Evolutionary conservation across 2,113 vertebrate genomes (phyloP), one percentile per base, ranked within the genome.

Genomic region (Regulus satrapa): DNA sequence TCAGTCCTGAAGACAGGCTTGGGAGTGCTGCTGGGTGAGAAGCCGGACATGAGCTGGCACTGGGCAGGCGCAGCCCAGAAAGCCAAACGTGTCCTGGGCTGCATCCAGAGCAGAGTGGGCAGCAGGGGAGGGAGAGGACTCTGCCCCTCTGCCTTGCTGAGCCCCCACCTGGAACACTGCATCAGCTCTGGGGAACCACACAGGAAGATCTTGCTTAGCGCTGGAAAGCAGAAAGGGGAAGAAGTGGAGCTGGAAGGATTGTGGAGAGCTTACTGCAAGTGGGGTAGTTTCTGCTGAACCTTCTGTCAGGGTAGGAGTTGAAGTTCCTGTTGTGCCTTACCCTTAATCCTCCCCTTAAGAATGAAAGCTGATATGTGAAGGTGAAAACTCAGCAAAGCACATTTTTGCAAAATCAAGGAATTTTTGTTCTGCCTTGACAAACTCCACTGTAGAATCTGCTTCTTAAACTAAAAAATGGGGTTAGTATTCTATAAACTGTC

Each of bases 61-160:
- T 38, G 18, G 3, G 3, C 3, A 4, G 23, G 29, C 3, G 4
- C 15, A 19, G 51, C 67, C 21, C 67, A 43, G 49, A 43, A 3
- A 41, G 29, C 34, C 58, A 41, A 1, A 3, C 0, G 0, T 8
- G 1, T 16, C 67, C 32, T 73, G 32, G 23, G 26, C 32, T 58
- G 29, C 43, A 58, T 38, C 43, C 32, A 24, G 5, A 58, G 18
- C 21, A 23, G 5, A 0, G 2, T 18, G 41, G 31, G 0, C 56
- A 79, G 20, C 25, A 71, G 34, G 29, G 5, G 0, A 64, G 20
- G 12, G 12, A 40, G 9, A 8, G 21, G 9, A 49, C 49, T 56
- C 34, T 72, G 56, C 5, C 16, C 25, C 48, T 48, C 51, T n/a
- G n/a, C 34, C 20, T 45, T n/a, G 26, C 0, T 69, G 41, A 49